phyloP scores from a whole-genome alignment of 2,797 vertebrate genomes.

The Oryzias sinensis region DNA sequence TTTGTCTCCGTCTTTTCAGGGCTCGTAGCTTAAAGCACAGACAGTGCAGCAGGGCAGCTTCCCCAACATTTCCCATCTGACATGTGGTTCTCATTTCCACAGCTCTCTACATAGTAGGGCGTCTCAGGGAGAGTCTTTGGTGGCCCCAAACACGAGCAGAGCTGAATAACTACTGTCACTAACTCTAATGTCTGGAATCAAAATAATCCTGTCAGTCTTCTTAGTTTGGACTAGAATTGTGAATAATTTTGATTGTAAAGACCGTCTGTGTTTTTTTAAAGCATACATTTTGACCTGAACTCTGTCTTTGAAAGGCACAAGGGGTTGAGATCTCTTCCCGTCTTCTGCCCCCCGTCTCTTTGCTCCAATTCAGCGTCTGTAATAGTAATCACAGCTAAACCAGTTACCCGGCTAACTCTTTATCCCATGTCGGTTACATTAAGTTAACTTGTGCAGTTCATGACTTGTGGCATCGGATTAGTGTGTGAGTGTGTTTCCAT shows the following conservation, averaged over 20 bases:
- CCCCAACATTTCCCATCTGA: conserved; percentile 11
- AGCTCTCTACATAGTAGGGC: conserved; percentile 4
- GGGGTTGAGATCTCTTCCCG: conserved; percentile 2
- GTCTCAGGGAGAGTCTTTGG: background rate
- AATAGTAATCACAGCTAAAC: conserved; percentile 24
- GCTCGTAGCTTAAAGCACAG: conserved; percentile 30
- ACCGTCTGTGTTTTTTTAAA: conserved; percentile 1
- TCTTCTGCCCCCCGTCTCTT: background rate
- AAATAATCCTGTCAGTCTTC: too few relatives aligned
- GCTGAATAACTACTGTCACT: conserved; percentile 26
- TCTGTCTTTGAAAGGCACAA: conserved; percentile 4
- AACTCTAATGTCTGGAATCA: conserved; percentile 2
- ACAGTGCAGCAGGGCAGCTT: conserved; percentile 12
- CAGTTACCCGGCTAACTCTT: conserved; percentile 15
- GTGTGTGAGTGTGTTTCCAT: conserved; percentile 48
- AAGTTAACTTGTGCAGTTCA: conserved; percentile 31
- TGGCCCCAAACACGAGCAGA: conserved; percentile 2
- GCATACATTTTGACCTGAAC: background rate
- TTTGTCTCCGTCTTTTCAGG: conserved; percentile 47
- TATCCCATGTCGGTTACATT: conserved; percentile 26
- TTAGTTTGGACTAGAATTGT: too few relatives aligned
- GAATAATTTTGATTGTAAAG: background rate
- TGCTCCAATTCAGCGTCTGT: conserved; percentile 38
- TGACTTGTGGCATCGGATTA: conserved; percentile 55
- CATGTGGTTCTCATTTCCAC: conserved; percentile 54